Evolutionary conservation across 1,140 invertebrate genomes (phyloP).

Genomic region (Papilio helenus): DNA sequence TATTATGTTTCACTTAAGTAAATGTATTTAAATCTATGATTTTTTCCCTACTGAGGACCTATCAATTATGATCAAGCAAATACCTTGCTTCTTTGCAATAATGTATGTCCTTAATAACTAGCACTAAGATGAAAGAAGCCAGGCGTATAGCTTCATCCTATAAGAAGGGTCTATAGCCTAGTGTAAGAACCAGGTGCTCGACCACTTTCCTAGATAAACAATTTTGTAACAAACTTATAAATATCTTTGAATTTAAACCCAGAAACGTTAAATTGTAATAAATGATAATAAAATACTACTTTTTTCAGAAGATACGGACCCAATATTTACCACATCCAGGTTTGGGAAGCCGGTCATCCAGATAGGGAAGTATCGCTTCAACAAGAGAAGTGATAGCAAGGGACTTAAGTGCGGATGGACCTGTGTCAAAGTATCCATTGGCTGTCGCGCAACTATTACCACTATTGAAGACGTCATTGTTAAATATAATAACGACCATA

Average conservation of each 20-base stretch:
- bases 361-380: slow-evolving; percentile 49
- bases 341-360: slow-evolving; percentile 50
- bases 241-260: too few relatives aligned
- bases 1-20: neutral
- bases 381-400: slow-evolving; percentile 54
- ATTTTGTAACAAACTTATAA: too few relatives aligned
- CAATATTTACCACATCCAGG: slow-evolving; percentile 47
- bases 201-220: too few relatives aligned
- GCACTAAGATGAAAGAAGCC: too few relatives aligned
- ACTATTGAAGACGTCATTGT: slow-evolving; percentile 44
- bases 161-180: too few relatives aligned
- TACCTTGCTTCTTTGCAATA: neutral
- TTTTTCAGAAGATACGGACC: slow-evolving; percentile 29
- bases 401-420: slow-evolving; percentile 43
- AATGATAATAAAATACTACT: too few relatives aligned
- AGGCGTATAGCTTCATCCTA: too few relatives aligned
- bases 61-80: neutral
- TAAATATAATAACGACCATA: slow-evolving; percentile 40
- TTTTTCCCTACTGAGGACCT: neutral
- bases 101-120: neutral
- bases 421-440: slow-evolving; percentile 42
- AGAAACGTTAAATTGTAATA: too few relatives aligned
- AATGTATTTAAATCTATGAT: neutral
- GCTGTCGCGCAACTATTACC: slow-evolving; percentile 45
- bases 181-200: too few relatives aligned